These are phyloP conservation scores for Vanessa atalanta DNA, from an alignment of 1,140 invertebrate species.

Conservation along the genomic window DNA sequence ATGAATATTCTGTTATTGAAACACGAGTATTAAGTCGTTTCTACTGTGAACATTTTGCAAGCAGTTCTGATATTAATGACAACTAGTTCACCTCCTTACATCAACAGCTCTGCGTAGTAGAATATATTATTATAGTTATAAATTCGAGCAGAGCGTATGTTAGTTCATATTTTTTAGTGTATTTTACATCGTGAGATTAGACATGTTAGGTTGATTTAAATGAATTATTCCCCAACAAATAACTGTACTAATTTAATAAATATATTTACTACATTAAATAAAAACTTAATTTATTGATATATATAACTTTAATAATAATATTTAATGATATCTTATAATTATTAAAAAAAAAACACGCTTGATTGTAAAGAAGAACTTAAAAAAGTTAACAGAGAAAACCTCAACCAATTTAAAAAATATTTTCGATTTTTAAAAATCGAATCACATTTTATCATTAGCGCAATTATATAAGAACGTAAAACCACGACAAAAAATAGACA, in stretches of 20 bases:
- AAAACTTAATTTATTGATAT: no score
- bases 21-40: background rate
- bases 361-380: no score
- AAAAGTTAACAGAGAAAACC: background rate
- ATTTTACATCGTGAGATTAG: no score
- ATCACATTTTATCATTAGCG: background rate
- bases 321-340: no score
- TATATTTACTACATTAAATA: no score
- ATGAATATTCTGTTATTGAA: constrained; percentile 9
- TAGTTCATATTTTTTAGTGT: background rate
- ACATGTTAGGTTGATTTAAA: no score
- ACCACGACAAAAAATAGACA: constrained; percentile 23
- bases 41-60: constrained; percentile 24
- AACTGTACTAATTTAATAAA: no score
- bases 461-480: constrained; percentile 13
- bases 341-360: no score
- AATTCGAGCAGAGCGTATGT: background rate
- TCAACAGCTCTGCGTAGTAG: constrained; percentile 23
- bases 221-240: no score
- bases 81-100: constrained; percentile 43
- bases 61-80: constrained; percentile 27
- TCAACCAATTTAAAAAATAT: background rate
- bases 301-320: no score
- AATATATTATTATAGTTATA: constrained; percentile 1
- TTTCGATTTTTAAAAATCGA: background rate